Evolutionary conservation across 2,888 invertebrate species (phyloP).

Genomic region (Neria commutata): DNA sequence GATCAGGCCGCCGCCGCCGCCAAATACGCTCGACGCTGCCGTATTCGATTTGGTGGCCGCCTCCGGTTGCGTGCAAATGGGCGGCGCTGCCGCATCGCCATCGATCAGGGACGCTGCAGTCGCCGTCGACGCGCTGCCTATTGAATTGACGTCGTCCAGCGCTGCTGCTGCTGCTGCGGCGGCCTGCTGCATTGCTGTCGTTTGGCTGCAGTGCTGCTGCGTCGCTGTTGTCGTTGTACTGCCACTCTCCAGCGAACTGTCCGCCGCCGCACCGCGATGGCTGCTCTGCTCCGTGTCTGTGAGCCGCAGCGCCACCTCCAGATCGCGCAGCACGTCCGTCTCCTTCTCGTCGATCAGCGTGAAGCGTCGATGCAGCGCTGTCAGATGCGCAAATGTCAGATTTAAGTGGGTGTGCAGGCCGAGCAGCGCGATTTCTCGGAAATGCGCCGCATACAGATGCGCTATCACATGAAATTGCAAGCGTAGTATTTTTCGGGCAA

Average conservation of each 20-base stretch:
- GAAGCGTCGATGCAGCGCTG: slow-evolving; percentile 83
- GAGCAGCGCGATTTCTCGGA: slow-evolving; percentile 91
- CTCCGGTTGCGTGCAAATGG: slow-evolving; percentile 62
- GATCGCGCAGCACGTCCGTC: slow-evolving; percentile 91
- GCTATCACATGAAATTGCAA: slow-evolving; percentile 97
- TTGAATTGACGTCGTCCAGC: slow-evolving; percentile 54
- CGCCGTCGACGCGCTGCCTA: slow-evolving; percentile 32
- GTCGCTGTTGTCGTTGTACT: slow-evolving; percentile 16
- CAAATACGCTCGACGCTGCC: slow-evolving; percentile 34
- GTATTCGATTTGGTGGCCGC: slow-evolving; percentile 50
- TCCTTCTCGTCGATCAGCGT: slow-evolving; percentile 94
- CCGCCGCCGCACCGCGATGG: not conserved
- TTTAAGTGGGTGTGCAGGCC: slow-evolving; percentile 96
- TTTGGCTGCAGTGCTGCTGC: slow-evolving; percentile 21
- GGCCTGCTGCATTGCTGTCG: slow-evolving; percentile 29
- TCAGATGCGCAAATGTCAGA: slow-evolving; percentile 96
- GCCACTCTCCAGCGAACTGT: not conserved
- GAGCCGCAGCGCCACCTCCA: slow-evolving; percentile 81
- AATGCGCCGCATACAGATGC: slow-evolving; percentile 97
- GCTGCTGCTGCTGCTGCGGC: slow-evolving; percentile 37
- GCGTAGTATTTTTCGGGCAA: slow-evolving; percentile 94
- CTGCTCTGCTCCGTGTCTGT: slow-evolving; percentile 58
- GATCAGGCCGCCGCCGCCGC: slow-evolving; percentile 53
- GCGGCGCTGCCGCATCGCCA: slow-evolving; percentile 52
- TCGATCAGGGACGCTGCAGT: slow-evolving; percentile 43